Evolutionary conservation across 2,888 invertebrate species (phyloP).

Genomic region (Cryptophagus acutangulus): DNA sequence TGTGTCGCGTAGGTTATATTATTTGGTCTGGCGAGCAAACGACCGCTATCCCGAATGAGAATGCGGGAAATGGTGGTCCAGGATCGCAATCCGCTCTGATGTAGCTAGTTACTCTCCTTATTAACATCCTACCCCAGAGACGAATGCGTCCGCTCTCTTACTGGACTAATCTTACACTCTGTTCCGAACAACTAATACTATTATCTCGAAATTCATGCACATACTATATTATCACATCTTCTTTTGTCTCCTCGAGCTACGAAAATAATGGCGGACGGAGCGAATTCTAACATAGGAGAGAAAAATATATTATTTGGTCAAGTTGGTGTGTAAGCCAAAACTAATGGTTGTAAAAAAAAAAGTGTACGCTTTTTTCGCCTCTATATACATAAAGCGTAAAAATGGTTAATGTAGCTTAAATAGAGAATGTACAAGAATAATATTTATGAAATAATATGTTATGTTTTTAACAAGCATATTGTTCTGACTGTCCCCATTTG

Average conservation of each 20-base stretch:
- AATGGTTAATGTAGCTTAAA: slow-evolving; percentile 22
- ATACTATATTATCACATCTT: slow-evolving; percentile 22
- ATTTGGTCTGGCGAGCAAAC: slow-evolving; percentile 23
- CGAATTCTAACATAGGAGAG: no score
- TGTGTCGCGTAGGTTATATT: slow-evolving; percentile 22
- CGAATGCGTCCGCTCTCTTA: slow-evolving; percentile 17
- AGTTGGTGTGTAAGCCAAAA: no score
- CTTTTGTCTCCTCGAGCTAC: no score
- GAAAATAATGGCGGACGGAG: no score
- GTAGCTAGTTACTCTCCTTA: slow-evolving; percentile 23
- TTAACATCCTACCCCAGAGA: slow-evolving; percentile 25
- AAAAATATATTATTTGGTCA: no score
- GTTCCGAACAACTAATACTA: slow-evolving; percentile 16
- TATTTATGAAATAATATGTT: slow-evolving; percentile 32
- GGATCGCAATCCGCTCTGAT: slow-evolving; percentile 18
- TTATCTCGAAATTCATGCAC: slow-evolving; percentile 19
- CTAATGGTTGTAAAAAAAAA: no score
- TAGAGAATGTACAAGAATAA: slow-evolving; percentile 22
- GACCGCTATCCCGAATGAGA: slow-evolving; percentile 22
- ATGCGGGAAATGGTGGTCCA: slow-evolving; percentile 24
- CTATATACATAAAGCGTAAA: slow-evolving; percentile 17
- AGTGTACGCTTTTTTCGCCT: no score
- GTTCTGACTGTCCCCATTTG: slow-evolving; percentile 25
- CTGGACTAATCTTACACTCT: slow-evolving; percentile 15
- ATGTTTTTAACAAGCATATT: slow-evolving; percentile 24